These are phyloP conservation scores for Tupiocoris notatus DNA, from an alignment of 2,888 invertebrate species.

Conservation along the genomic window DNA sequence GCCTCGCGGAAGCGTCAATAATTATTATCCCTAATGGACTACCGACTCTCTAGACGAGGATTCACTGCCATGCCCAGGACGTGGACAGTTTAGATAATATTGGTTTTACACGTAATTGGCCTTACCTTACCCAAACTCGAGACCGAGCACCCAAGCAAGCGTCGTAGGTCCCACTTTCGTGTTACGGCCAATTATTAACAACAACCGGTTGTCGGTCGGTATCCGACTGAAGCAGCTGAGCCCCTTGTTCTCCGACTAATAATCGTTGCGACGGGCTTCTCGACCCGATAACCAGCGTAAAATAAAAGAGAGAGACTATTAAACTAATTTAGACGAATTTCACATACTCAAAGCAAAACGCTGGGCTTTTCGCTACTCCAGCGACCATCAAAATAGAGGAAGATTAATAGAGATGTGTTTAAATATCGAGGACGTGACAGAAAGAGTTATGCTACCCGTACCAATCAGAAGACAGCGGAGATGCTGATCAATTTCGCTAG, in stretches of 20 bases:
- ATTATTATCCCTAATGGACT: not conserved
- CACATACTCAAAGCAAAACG: not conserved
- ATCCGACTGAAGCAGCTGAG: not conserved
- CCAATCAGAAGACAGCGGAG: not conserved
- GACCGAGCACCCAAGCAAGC: not conserved
- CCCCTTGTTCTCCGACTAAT: not conserved
- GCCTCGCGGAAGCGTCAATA: not conserved
- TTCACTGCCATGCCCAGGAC: not conserved
- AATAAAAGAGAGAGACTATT: conserved; percentile 9
- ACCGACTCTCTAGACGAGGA: not conserved
- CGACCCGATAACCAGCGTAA: conserved; percentile 7
- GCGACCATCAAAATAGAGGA: too few species aligned
- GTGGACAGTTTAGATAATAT: not conserved
- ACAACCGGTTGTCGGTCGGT: not conserved
- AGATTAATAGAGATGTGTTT: too few species aligned
- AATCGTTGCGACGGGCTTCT: not conserved
- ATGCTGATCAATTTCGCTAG: not conserved
- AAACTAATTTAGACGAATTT: conserved; percentile 29
- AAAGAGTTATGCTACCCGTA: too few species aligned
- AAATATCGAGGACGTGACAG: too few species aligned
- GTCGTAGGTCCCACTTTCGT: not conserved
- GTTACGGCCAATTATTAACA: not conserved
- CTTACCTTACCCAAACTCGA: not conserved
- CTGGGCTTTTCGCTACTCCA: too few species aligned
- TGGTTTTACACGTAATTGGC: not conserved